phyloP scores from a whole-genome alignment of 2,797 vertebrate species.

The Coregonus sp. region DNA sequence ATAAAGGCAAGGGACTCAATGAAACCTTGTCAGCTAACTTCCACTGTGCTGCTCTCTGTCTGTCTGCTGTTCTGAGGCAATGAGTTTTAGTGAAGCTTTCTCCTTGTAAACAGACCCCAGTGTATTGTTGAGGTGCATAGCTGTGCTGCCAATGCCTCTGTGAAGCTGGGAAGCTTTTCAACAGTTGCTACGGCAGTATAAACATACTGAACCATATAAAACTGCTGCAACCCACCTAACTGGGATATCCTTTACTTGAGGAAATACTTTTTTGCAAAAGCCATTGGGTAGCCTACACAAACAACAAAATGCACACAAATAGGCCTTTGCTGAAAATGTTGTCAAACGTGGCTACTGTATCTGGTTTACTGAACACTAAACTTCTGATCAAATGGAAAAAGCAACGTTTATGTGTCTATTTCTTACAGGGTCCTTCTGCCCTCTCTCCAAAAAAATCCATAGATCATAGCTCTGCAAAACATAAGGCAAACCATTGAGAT shows the following conservation, averaged over 20 bases:
- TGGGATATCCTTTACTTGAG: conserved; percentile 5
- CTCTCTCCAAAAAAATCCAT: not conserved
- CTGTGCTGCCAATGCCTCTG: conserved; percentile 60
- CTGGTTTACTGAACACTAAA: not conserved
- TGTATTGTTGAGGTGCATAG: conserved; percentile 70
- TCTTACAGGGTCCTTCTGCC: not conserved
- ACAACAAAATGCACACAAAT: not conserved
- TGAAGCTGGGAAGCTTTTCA: conserved; percentile 62
- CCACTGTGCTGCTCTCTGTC: not conserved
- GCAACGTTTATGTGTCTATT: not conserved
- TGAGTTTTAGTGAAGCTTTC: conserved; percentile 68
- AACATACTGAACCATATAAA: conserved; percentile 67
- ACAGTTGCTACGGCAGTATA: conserved; percentile 58
- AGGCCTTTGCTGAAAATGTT: not conserved
- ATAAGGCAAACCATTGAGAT: not conserved
- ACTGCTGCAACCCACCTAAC: conserved; percentile 25
- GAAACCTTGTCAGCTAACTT: not conserved
- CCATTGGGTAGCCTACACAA: not conserved
- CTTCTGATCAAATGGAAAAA: not conserved
- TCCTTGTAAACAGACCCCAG: conserved; percentile 70
- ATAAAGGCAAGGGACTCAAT: conserved; percentile 1
- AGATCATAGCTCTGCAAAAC: not conserved
- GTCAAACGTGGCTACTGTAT: not conserved
- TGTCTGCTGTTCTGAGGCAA: conserved; percentile 37
- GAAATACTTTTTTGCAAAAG: not conserved